A percentile compares a stretch with the other conserved stretches of the same genome.
These are phyloP conservation scores for Tyria jacobaeae DNA, from an alignment of 2,888 invertebrate genomes.

Conservation along the genomic window DNA sequence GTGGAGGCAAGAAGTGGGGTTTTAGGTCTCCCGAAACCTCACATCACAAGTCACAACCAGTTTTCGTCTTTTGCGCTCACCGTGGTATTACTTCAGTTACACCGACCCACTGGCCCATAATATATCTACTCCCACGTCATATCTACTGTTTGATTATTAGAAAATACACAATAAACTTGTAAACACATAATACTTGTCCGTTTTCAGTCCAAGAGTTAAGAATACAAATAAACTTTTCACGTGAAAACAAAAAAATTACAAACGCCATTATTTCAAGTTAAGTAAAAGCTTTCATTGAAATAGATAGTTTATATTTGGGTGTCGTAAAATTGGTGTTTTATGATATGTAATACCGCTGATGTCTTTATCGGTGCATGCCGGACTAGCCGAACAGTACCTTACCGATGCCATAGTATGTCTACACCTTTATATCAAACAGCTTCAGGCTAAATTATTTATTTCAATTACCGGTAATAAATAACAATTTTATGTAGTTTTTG, in stretches of 20 bases:
- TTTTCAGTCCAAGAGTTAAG: neutral
- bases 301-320: neutral
- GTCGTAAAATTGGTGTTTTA: neutral
- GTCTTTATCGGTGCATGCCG: neutral
- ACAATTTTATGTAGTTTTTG: constrained; percentile 28
- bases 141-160: no score
- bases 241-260: neutral
- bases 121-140: no score
- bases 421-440: constrained; percentile 24
- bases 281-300: neutral
- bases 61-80: no score
- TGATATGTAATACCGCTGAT: neutral
- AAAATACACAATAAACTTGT: no score
- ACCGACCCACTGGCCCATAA: no score
- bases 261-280: no score
- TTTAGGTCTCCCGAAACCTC: no score
- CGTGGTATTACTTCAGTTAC: no score
- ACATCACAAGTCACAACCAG: no score
- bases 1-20: no score
- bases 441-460: constrained; percentile 28
- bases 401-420: neutral
- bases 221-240: neutral
- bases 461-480: constrained; percentile 50
- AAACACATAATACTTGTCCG: neutral
- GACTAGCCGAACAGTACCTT: neutral